Conservation (phyloP, 2,888 invertebrate genomes). For the Tanytarsus gracilentus region DNA sequence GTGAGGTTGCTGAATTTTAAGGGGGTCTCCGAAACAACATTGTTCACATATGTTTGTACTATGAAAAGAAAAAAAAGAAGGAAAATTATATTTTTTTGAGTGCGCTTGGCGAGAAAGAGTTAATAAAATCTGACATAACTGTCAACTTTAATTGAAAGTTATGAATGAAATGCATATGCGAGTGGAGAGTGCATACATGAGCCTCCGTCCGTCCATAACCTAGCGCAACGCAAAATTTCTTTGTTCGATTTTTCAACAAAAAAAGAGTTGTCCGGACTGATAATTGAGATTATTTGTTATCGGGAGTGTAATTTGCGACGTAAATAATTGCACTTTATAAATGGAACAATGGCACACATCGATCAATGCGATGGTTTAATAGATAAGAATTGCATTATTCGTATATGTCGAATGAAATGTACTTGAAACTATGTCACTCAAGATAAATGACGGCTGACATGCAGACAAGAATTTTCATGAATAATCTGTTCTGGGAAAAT, state of each 20-base stretch:
- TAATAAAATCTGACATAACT: constrained; percentile 10
- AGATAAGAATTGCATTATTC: too few relatives aligned
- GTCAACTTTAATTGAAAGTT: constrained; percentile 19
- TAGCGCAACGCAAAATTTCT: constrained; percentile 20
- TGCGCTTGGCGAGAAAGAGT: neutral
- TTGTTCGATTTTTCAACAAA: neutral
- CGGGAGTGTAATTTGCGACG: too few relatives aligned
- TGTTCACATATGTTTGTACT: constrained; percentile 12
- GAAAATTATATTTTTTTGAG: neutral
- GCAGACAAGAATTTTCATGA: too few relatives aligned
- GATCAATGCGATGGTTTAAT: too few relatives aligned
- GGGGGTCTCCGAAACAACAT: neutral
- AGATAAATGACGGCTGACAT: too few relatives aligned
- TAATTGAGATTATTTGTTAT: too few relatives aligned
- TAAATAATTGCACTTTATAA: too few relatives aligned
- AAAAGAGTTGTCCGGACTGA: too few relatives aligned
- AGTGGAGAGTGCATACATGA: neutral
- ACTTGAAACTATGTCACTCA: too few relatives aligned
- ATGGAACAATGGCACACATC: too few relatives aligned
- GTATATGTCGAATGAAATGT: too few relatives aligned
- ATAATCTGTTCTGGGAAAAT: too few relatives aligned
- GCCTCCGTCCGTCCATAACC: constrained; percentile 7
- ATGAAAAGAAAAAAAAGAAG: neutral
- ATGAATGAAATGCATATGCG: constrained; percentile 2
- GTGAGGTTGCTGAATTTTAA: constrained; percentile 6